phyloP scores from a whole-genome alignment of 2,888 invertebrate species.

The Andrena fulva region DNA sequence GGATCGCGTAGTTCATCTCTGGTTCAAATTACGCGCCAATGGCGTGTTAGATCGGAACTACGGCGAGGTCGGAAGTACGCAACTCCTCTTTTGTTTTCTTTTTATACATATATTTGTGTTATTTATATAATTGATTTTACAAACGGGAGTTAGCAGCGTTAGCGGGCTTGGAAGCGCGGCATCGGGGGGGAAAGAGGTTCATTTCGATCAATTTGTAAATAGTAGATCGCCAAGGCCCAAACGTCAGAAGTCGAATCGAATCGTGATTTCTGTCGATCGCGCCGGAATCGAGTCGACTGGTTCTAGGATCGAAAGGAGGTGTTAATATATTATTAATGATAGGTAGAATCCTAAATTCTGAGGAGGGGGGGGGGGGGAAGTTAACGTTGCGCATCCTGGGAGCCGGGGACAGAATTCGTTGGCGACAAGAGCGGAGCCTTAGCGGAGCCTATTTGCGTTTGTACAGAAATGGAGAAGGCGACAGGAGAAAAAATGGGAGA shows the following conservation, averaged over 20 bases:
- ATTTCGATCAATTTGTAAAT: conserved; percentile 34
- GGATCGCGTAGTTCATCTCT: neutral
- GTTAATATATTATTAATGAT: conserved; percentile 42
- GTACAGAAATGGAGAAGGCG: conserved; percentile 36
- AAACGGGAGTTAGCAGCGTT: conserved; percentile 9
- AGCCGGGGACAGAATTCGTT: conserved; percentile 26
- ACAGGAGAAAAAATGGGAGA: conserved; percentile 11
- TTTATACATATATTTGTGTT: conserved; percentile 45
- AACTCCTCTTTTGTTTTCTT: conserved; percentile 15
- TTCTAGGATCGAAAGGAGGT: conserved; percentile 44
- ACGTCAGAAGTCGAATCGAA: neutral
- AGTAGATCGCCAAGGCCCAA: conserved; percentile 22
- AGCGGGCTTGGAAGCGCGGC: neutral
- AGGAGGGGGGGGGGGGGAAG: conserved; percentile 21
- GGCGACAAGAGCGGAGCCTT: conserved; percentile 58
- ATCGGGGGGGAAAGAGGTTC: conserved; percentile 7
- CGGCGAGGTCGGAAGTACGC: neutral
- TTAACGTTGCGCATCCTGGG: conserved; percentile 41
- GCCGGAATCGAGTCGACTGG: conserved; percentile 34
- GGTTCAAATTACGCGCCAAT: neutral
- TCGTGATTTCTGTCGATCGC: conserved; percentile 27
- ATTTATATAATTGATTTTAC: conserved; percentile 45
- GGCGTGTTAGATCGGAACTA: neutral
- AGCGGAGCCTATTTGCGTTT: conserved; percentile 55
- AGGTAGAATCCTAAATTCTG: conserved; percentile 46